Percentiles rank a stretch among this genome's conserved stretches.
Evolutionary conservation across 1,140 invertebrate species (phyloP).

Genomic region (Drosophila punjabiensis): DNA sequence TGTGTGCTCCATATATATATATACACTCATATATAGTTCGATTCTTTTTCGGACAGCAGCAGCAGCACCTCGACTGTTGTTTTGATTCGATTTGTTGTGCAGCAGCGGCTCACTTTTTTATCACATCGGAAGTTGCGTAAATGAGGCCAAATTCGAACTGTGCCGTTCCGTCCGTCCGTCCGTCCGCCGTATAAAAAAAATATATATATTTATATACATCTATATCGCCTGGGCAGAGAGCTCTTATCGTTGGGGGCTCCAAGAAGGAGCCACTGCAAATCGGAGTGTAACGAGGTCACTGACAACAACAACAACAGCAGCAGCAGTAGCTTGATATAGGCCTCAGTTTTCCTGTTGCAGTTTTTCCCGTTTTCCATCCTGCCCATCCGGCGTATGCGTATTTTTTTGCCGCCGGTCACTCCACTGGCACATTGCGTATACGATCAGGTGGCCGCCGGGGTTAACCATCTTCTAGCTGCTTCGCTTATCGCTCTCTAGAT

Average conservation of each 20-base stretch:
- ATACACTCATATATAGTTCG: too few species aligned
- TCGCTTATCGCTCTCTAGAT: neutral
- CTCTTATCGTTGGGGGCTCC: conserved; percentile 4
- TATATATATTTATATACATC: neutral
- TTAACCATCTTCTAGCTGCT: neutral
- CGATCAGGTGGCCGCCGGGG: conserved; percentile 41
- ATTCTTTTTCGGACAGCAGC: conserved; percentile 2
- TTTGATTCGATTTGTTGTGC: conserved; percentile 31
- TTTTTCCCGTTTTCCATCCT: neutral
- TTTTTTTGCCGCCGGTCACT: conserved; percentile 10
- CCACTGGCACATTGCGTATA: conserved; percentile 37
- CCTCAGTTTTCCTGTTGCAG: neutral
- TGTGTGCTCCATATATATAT: too few species aligned
- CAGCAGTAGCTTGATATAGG: conserved; percentile 11
- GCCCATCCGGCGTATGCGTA: conserved; percentile 56
- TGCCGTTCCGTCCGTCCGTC: too few species aligned
- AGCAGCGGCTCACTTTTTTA: conserved; percentile 49
- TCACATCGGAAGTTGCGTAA: conserved; percentile 80
- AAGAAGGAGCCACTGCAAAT: conserved; percentile 31
- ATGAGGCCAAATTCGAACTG: conserved; percentile 64
- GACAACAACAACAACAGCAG: conserved; percentile 23
- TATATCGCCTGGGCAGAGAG: neutral
- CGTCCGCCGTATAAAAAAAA: conserved; percentile 13
- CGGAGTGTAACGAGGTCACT: conserved; percentile 48
- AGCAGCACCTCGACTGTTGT: conserved; percentile 20